Percentiles rank a stretch among this genome's conserved stretches.
These are phyloP conservation scores for Trachymyrmex cornetzi DNA, from an alignment of 1,140 invertebrate species.

Conservation along the genomic window DNA sequence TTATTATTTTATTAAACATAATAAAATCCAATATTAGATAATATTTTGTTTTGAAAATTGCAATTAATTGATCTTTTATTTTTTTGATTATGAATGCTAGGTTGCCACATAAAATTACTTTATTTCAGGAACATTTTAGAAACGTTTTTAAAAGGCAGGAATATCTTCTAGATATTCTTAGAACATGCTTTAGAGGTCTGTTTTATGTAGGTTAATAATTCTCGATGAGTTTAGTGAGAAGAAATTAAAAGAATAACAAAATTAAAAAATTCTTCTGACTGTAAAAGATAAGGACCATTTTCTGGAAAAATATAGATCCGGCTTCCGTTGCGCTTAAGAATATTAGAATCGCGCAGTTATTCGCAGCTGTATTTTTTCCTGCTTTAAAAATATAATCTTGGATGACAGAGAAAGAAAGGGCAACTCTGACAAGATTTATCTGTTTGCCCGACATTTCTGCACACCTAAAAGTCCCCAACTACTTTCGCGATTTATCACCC, in stretches of 20 bases:
- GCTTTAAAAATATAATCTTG: constrained; percentile 21
- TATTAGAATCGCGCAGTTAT: constrained; percentile 24
- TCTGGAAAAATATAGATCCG: not conserved
- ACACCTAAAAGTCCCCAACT: constrained; percentile 32
- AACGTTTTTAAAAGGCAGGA: too few species aligned
- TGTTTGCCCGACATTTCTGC: constrained; percentile 36
- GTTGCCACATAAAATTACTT: too few species aligned
- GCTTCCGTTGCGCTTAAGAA: constrained; percentile 12
- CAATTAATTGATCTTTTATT: not conserved
- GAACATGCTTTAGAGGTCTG: too few species aligned
- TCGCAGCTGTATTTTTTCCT: constrained; percentile 20
- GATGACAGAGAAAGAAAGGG: constrained; percentile 11
- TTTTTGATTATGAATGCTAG: too few species aligned
- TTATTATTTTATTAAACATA: too few species aligned
- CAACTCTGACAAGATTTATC: constrained; percentile 39
- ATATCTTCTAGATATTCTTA: too few species aligned
- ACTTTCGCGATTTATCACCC: constrained; percentile 27
- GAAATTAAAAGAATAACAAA: constrained; percentile 36
- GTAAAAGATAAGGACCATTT: not conserved
- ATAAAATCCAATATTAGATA: not conserved
- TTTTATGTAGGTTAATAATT: not conserved
- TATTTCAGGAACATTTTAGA: too few species aligned
- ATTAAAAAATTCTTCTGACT: not conserved
- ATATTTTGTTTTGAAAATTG: not conserved
- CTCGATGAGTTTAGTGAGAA: not conserved